Base-by-base conservation (phyloP, 2,888 invertebrate species). In the Kuschelorhynchus macadamiae region DNA sequence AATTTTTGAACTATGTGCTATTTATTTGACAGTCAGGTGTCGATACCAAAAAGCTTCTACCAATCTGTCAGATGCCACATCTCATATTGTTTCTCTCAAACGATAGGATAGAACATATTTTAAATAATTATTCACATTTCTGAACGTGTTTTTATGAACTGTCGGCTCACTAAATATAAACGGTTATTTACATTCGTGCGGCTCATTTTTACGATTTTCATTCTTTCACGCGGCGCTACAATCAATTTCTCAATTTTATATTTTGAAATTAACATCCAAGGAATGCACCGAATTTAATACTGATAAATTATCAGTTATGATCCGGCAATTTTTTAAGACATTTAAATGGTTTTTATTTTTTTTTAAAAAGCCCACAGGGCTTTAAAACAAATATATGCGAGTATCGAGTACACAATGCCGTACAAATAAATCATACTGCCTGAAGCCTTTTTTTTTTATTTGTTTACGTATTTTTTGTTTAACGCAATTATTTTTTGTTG, bases 261-360 rank as follows among this genome's bases (percentile, higher is more conserved):
- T 47, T 53, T 42, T 66, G 49, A 39, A 49, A 46, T 20, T 50
- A 60, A 36, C 50, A 59, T 46, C 53, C 33, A 16, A 36, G 65
- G 65, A 66, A 66, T 66, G 59, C 33, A 55, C 60, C 46, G 55
- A 67, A 67, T 55, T 67, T 67, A 67, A 67, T 55, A 67, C 61
- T 67, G 61, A 67, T 55, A 61, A 67, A 67, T 67, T 67, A 18
- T 53, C 61, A 44, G 42, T 12, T 17, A 32, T 16, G 16, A 50
- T 18, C 12, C 16, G 39, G 60, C 18, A 3, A 50, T 61, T 50
- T 61, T 61, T 61, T 36, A 50, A 42, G 14, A 18, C 11, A 9
- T 39, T 39, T 25, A 25, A 25, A 25, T 25, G 7, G 25, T 7
- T 25, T 7, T 25, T 25, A 5, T 7, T 3, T 25, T 25, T 25